Percentiles rank a stretch among this genome's conserved stretches.
Conservation (phyloP, 2,113 vertebrate genomes). For the Mormyrus lacerda region DNA sequence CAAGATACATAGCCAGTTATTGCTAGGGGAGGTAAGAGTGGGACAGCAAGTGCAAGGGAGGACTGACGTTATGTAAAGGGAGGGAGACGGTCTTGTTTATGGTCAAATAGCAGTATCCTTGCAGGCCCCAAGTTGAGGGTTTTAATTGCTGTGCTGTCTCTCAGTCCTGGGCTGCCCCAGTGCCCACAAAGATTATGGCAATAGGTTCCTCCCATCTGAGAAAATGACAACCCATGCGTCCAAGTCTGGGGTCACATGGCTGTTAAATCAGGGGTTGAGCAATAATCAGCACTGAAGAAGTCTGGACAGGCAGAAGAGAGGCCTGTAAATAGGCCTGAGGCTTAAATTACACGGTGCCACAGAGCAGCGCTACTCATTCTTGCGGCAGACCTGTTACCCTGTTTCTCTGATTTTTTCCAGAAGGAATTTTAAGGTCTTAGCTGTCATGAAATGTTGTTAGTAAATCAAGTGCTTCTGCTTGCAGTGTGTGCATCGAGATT, state of each 20-base stretch:
- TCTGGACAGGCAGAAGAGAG: constrained; percentile 30
- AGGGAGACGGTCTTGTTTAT: background rate
- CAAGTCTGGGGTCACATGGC: constrained; percentile 21
- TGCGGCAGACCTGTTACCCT: constrained; percentile 50
- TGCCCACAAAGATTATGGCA: constrained; percentile 25
- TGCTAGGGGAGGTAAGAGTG: background rate
- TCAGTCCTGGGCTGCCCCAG: background rate
- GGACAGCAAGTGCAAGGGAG: background rate
- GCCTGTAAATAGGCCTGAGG: constrained; percentile 29
- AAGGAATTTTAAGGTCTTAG: constrained; percentile 27
- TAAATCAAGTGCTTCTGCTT: background rate
- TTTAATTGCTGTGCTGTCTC: constrained; percentile 5
- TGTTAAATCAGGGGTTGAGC: constrained; percentile 42
- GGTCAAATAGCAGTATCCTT: background rate
- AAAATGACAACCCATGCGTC: constrained; percentile 33
- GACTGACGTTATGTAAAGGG: background rate
- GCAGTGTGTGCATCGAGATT: constrained; percentile 93
- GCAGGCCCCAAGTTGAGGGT: background rate
- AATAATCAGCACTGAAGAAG: constrained; percentile 45
- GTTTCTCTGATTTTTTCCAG: constrained; percentile 33
- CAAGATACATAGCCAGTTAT: background rate
- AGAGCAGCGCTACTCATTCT: constrained; percentile 43
- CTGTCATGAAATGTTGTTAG: background rate
- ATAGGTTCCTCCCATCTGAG: constrained; percentile 20
- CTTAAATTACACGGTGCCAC: constrained; percentile 45